Evolutionary conservation across 30 jellyfish, hydroid and myxozoan genomes (phyloP).

Genomic region (Sanderia malayensis): DNA sequence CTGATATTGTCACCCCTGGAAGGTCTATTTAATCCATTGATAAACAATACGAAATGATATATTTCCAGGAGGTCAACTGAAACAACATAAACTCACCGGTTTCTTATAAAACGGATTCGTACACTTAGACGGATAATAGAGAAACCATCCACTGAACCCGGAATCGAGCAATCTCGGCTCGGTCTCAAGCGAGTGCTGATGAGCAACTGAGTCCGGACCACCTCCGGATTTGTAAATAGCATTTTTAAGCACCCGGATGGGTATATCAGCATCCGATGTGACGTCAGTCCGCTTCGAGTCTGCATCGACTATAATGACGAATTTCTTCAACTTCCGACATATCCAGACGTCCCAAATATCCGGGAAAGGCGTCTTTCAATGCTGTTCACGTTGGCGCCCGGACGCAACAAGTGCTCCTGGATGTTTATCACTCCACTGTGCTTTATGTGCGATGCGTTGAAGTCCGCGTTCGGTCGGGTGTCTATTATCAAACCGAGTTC

Average conservation of each 20-base stretch:
- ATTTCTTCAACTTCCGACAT: conserved; percentile 50
- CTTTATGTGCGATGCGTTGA: conserved; percentile 58
- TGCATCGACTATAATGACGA: conserved; percentile 62
- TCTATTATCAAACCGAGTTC: conserved; percentile 68
- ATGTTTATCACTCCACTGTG: conserved; percentile 60
- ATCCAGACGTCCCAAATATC: conserved; percentile 84
- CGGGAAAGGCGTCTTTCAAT: conserved; percentile 72
- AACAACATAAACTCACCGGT: conserved; percentile 33
- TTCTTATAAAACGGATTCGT: conserved; percentile 78
- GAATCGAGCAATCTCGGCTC: conserved; percentile 61
- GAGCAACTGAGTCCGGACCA: no score
- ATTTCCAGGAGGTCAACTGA: no score
- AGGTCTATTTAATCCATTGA: no score
- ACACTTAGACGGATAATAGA: conserved; percentile 79
- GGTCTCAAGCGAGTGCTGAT: conserved; percentile 15
- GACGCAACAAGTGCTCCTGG: conserved; percentile 61
- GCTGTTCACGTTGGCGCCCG: conserved; percentile 86
- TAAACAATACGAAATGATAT: no score
- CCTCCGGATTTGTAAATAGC: conserved; percentile 45
- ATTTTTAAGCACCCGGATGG: conserved; percentile 67
- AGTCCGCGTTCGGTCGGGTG: conserved; percentile 73
- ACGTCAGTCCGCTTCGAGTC: conserved; percentile 55
- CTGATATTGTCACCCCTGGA: no score
- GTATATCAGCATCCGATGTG: conserved; percentile 37
- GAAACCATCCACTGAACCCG: conserved; percentile 88